Evolutionary conservation across 1,140 invertebrate genomes (phyloP), one percentile per base, ranked within the genome.

Genomic region (Drosophila albomicans): DNA sequence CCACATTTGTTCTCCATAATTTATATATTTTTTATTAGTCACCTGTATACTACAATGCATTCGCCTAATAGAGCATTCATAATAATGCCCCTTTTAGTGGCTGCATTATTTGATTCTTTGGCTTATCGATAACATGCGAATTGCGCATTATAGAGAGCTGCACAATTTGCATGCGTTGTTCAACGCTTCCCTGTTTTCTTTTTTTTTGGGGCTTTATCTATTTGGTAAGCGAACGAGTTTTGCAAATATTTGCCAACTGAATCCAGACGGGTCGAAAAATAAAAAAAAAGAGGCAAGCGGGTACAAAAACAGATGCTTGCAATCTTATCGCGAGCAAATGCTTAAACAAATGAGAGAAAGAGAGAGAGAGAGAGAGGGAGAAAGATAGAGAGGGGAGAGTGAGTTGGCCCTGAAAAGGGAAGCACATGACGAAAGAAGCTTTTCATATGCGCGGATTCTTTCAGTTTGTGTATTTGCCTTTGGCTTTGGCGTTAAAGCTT

Each of bases 261-360:
- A 49, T 46, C 2, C 20, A 35, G 15, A 58, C 46, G 35, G 35
- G 35, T 5, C 35, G 7, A 38, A 38, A 38, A 38, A 8, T 2
- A 7, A 38, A 38, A 38, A 13, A 28, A 6, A 59, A 35, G 32
- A 32, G 32, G 32, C 20, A n/a, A 62, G 59, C 13, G 28, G 3
- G 30, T 41, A 20, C 28, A 51, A 49, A 10, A 59, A 49, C 62
- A 11, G 35, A 28, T 13, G 56, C 51, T 52, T 3, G 63, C 65
- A 78, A 78, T 78, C 72, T 78, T 75, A 78, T 78, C 75, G 71
- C 72, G 35, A 70, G 66, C 65, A 75, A 78, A 78, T 75, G 59
- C 70, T 75, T 75, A 65, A 75, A 61, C 59, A 46, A 58, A 59
- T 58, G n/a, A 45, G 73, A 52, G 41, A 35, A n/a, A 48, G 51